A percentile compares a stretch with the other conserved stretches of the same genome.
phyloP scores from a whole-genome alignment of 1,140 invertebrate species.

The Drosophila teissieri region DNA sequence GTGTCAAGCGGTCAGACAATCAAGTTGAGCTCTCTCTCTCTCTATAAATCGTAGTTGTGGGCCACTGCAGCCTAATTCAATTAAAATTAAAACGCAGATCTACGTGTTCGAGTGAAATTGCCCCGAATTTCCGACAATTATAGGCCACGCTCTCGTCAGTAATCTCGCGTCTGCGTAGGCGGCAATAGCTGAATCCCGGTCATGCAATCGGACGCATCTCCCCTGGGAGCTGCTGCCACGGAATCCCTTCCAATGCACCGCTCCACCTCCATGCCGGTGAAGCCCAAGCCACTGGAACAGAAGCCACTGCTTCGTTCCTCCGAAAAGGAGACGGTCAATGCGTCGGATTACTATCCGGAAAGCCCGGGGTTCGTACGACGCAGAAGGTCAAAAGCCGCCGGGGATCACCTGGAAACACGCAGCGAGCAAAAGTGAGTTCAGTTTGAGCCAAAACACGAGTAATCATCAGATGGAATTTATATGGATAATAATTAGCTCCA shows the following conservation, averaged over 20 bases:
- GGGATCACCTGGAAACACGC: constrained; percentile 69
- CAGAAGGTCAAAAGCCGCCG: constrained; percentile 44
- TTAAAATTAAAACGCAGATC: constrained; percentile 81
- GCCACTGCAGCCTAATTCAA: constrained; percentile 71
- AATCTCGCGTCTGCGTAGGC: constrained; percentile 50
- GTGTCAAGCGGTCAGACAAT: constrained; percentile 59
- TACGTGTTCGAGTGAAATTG: constrained; percentile 69
- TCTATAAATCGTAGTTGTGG: background rate
- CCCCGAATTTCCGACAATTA: constrained; percentile 65
- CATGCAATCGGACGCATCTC: constrained; percentile 54
- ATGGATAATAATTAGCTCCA: no score
- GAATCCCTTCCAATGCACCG: constrained; percentile 66
- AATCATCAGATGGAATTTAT: no score
- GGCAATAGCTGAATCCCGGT: constrained; percentile 15
- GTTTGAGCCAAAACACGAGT: no score
- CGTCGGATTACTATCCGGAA: constrained; percentile 76
- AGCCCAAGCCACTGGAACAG: constrained; percentile 70
- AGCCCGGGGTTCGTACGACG: constrained; percentile 66
- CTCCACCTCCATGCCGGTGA: constrained; percentile 79
- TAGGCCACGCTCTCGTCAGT: constrained; percentile 41
- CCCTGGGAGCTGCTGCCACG: constrained; percentile 4
- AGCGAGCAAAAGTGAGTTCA: constrained; percentile 73
- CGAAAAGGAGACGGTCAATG: constrained; percentile 78
- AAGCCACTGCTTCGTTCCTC: constrained; percentile 67
- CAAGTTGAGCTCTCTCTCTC: constrained; percentile 31